Conservation (phyloP, 2,888 invertebrate genomes). For the Camptogramma bilineatum region DNA sequence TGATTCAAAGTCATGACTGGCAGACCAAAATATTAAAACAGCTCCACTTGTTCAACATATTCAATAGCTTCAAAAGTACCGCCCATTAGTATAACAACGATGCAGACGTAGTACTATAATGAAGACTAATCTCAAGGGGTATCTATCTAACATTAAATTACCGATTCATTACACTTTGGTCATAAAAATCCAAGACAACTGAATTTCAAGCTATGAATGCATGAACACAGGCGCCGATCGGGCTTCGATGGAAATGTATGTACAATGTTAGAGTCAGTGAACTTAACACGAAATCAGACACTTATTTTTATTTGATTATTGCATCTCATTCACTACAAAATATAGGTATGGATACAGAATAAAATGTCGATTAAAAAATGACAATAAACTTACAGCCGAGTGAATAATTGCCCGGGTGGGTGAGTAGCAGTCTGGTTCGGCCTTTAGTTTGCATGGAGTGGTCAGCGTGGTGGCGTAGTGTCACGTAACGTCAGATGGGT, state of each 20-base stretch:
- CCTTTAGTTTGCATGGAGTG: conserved; percentile 3
- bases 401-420: too few relatives aligned
- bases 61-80: too few relatives aligned
- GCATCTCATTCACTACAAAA: not conserved
- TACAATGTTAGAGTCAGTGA: not conserved
- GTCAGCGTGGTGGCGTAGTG: not conserved
- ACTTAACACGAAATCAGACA: not conserved
- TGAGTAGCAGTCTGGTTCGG: not conserved
- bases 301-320: not conserved
- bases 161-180: conserved; percentile 14
- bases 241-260: not conserved
- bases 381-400: not conserved
- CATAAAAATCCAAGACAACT: conserved; percentile 2
- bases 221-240: not conserved
- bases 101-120: too few relatives aligned
- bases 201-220: not conserved
- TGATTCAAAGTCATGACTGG: too few relatives aligned
- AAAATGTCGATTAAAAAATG: not conserved
- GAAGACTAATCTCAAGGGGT: too few relatives aligned
- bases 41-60: too few relatives aligned
- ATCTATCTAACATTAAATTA: not conserved
- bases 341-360: not conserved
- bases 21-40: too few relatives aligned
- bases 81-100: too few relatives aligned
- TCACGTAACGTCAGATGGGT: conserved; percentile 8